These are phyloP conservation scores for Fragum sueziense DNA, from an alignment of 2,888 invertebrate genomes.

Conservation along the genomic window DNA sequence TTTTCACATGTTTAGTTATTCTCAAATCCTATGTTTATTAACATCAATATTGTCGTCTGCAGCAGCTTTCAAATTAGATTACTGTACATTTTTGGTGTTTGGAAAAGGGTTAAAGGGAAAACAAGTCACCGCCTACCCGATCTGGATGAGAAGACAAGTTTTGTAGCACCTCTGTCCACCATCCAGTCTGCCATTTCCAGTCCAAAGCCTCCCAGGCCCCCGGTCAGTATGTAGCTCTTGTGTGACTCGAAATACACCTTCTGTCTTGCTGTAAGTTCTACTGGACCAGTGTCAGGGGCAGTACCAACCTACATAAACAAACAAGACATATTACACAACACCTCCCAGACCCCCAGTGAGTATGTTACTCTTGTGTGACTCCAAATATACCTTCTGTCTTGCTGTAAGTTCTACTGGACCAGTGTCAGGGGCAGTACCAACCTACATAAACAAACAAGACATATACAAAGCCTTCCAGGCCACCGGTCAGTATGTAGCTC, in stretches of 20 bases:
- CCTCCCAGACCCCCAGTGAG: conserved; percentile 94
- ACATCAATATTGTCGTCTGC: too few relatives aligned
- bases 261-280: conserved; percentile 87
- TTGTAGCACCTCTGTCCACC: conserved; percentile 91
- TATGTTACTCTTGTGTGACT: conserved; percentile 83
- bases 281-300: conserved; percentile 54
- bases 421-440: conserved; percentile 4
- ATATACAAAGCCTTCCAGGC: conserved; percentile 97
- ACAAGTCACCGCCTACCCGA: conserved; percentile 6
- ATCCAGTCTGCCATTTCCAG: conserved; percentile 89
- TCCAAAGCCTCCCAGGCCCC: conserved; percentile 97
- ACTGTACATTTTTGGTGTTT: too few relatives aligned
- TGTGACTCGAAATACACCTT: conserved; percentile 88
- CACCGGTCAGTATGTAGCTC: conserved; percentile 87
- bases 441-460: too few relatives aligned
- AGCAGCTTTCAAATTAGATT: too few relatives aligned
- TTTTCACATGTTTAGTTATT: too few relatives aligned
- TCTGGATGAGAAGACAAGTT: conserved; percentile 83
- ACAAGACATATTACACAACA: too few relatives aligned
- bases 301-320: conserved; percentile 31
- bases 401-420: conserved; percentile 84
- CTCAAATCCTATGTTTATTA: too few relatives aligned
- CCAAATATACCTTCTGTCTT: conserved; percentile 91
- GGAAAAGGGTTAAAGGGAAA: neutral
- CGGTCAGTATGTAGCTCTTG: conserved; percentile 85